phyloP scores from a whole-genome alignment of 2,797 vertebrate species.

The Fistularia tabacaria region DNA sequence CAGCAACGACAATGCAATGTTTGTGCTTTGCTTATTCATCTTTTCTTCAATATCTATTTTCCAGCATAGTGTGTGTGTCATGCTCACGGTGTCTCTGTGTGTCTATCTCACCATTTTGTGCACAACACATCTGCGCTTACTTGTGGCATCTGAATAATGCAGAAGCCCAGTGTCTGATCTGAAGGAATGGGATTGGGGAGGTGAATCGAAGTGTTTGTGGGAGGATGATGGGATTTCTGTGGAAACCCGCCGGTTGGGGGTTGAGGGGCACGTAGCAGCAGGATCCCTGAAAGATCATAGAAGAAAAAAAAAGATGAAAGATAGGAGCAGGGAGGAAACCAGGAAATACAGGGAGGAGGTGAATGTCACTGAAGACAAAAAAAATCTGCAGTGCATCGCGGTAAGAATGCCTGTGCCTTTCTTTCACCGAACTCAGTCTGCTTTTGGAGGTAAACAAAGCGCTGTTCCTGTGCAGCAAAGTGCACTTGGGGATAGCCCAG shows the following conservation, averaged over 20 bases:
- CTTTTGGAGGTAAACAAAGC: constrained; percentile 25
- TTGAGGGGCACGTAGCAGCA: constrained; percentile 8
- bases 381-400: constrained; percentile 15
- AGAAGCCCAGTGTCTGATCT: constrained; percentile 47
- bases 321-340: constrained; percentile 4
- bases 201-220: constrained; percentile 2
- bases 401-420: background rate
- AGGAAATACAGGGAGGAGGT: too few relatives aligned
- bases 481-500: constrained; percentile 52
- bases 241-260: constrained; percentile 15
- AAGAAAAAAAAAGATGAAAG: constrained; percentile 4
- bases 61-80: constrained; percentile 1
- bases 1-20: constrained; percentile 1
- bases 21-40: constrained; percentile 1
- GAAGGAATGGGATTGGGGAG: constrained; percentile 24
- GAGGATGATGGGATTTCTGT: constrained; percentile 14
- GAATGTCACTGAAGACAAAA: too few relatives aligned
- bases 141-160: constrained; percentile 70
- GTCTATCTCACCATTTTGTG: constrained; percentile 36
- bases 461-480: constrained; percentile 35
- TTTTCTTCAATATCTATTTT: constrained; percentile 1
- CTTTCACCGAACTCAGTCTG: background rate
- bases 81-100: constrained; percentile 17
- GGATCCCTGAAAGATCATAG: constrained; percentile 30
- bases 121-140: constrained; percentile 43